A percentile compares a stretch with the other conserved stretches of the same genome.
Conservation (phyloP, 2,888 invertebrate genomes). For the Lepetodrilus schrolli region DNA sequence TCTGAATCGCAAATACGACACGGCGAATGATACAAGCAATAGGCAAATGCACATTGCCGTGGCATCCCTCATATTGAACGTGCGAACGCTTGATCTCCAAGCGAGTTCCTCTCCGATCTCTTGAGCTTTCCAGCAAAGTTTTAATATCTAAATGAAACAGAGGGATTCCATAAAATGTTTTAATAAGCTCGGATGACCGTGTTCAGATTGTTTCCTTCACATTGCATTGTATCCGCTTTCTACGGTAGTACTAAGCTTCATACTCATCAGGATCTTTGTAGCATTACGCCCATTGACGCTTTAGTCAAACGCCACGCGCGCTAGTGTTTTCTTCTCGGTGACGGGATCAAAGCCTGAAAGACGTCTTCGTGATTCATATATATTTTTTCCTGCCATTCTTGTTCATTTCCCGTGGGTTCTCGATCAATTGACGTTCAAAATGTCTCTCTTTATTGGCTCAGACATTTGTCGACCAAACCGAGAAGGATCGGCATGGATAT, state of each 20-base stretch:
- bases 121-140: too few species aligned
- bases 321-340: not conserved
- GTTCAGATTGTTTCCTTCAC: not conserved
- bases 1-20: too few species aligned
- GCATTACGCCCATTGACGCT: not conserved
- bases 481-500: not conserved
- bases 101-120: too few species aligned
- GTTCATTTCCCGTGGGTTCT: not conserved
- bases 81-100: too few species aligned
- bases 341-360: not conserved
- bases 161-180: not conserved
- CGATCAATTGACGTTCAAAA: not conserved
- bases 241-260: not conserved
- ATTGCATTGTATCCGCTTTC: not conserved
- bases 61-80: too few species aligned
- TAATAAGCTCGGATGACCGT: not conserved
- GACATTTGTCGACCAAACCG: not conserved
- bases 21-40: too few species aligned
- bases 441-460: not conserved
- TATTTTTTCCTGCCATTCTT: not conserved
- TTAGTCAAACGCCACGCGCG: not conserved
- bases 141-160: too few species aligned
- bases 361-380: not conserved
- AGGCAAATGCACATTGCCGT: too few species aligned
- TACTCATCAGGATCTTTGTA: not conserved